Evolutionary conservation across 2,797 vertebrate genomes (phyloP), one percentile per base, ranked within the genome.

Genomic region (Dryobates pubescens): DNA sequence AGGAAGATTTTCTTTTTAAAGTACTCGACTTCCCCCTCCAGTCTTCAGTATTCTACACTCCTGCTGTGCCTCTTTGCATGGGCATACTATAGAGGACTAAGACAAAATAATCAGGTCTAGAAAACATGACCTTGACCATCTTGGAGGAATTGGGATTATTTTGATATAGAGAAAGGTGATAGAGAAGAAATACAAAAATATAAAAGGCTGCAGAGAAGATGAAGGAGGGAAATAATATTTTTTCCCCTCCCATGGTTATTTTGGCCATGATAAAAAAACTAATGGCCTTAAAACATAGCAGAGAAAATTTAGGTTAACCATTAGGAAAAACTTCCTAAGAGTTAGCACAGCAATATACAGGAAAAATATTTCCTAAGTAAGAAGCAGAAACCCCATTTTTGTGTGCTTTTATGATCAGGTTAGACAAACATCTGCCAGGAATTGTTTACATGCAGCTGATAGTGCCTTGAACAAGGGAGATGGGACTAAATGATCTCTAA

Each of bases 401-500:
- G 45, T 51, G 79, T 0, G 1, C 32, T 85, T 89, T 91, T 57
- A 81, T 61, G 56, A 91, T 63, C 67, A 92, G 76, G 73, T 94
- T 89, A 92, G 92, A 81, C 82, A 95, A 95, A 89, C 79, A 92
- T 94, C 92, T 95, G 94, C 91, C 94, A 95, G 77, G 67, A 89
- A 94, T 78, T 93, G 87, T 94, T 94, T 96, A 91, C 76, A 93
- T 92, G 94, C 91, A 94, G 76, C 87, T 83, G 70, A 91, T 67
- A 72, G 16, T 69, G 80, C 76, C 85, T 86, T 83, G 89, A 92
- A 95, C 59, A 88, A 38, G 51, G 51, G 76, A 95, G 85, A 95
- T 78, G 80, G 73, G 63, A 92, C 67, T 70, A 95, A 95, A 96
- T 91, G 95, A 96, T 96, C 95, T 95, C 93, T 91, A 96, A 93